These are phyloP conservation scores for Drosophila siamana DNA, from an alignment of 2,888 invertebrate genomes.

Conservation along the genomic window DNA sequence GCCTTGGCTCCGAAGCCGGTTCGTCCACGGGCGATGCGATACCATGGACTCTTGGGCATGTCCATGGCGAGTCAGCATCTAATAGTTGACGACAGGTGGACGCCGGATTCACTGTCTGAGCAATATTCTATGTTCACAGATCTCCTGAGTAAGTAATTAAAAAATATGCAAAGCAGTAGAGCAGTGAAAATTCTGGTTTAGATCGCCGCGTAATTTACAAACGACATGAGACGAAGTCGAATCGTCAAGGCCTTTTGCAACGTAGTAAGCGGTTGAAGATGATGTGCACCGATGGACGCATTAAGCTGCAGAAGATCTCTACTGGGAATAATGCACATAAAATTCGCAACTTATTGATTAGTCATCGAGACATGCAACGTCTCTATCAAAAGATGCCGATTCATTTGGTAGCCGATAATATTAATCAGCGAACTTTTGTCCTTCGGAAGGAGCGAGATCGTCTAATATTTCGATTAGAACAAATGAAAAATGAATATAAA, in stretches of 20 bases:
- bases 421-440: slow-evolving; percentile 84
- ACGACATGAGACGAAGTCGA: slow-evolving; percentile 68
- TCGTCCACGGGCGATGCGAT: slow-evolving; percentile 72
- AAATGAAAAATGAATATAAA: slow-evolving; percentile 72
- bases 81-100: slow-evolving; percentile 83
- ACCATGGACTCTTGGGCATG: slow-evolving; percentile 83
- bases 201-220: slow-evolving; percentile 75
- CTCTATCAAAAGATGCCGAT: slow-evolving; percentile 83
- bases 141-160: slow-evolving; percentile 78
- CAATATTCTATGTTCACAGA: slow-evolving; percentile 80
- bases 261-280: slow-evolving; percentile 66
- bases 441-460: slow-evolving; percentile 84
- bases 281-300: slow-evolving; percentile 80
- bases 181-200: slow-evolving; percentile 21
- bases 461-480: slow-evolving; percentile 65
- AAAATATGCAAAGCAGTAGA: neutral
- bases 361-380: slow-evolving; percentile 82
- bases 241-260: slow-evolving; percentile 58
- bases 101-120: slow-evolving; percentile 72
- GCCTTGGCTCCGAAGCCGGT: slow-evolving; percentile 76
- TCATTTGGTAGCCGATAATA: slow-evolving; percentile 81
- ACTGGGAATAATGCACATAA: slow-evolving; percentile 74
- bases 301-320: slow-evolving; percentile 76
- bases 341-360: slow-evolving; percentile 80
- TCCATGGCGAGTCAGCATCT: slow-evolving; percentile 80